Base-by-base conservation (phyloP, 2,888 invertebrate species). In the Phengaris alcon region DNA sequence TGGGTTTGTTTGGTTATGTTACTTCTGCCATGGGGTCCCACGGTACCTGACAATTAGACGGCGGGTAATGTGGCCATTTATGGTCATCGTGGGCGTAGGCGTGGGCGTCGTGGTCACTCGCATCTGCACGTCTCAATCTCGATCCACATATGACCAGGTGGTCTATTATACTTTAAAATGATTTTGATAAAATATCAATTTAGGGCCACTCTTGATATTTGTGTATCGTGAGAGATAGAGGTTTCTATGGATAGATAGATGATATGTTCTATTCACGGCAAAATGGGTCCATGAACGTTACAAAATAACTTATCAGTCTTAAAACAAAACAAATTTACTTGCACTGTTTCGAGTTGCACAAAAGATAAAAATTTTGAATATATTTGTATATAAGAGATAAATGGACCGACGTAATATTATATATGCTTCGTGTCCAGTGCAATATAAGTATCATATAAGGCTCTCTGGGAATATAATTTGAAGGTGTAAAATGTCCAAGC, bases 401-500 rank as follows among this genome's bases (percentile, higher is more conserved):
- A 64, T 44, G 64, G 35, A 44, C 64, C 64, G 10, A 22, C 10
- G 22, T 22, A 22, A 64, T 64, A 10, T 64, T 64, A 64, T 9
- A 64, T 64, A 22, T 44, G 64, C 35, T 12, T 10, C 52, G 52
- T 52, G 52, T 52, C 10, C 52, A 12, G 52, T 10, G 35, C 64
- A 6, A 64, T 59, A 7, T 64, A 64, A 15, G 70, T 51, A 51
- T 70, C 15, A 70, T 70, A 70, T 48, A 69, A 69, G 15, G 51
- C 48, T 7, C 51, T 51, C 64, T 52, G 44, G 64, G 48, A 51
- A 9, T 54, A 72, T 72, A 72, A 72, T 52, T 72, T 52, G 35
- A 52, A 72, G 54, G 72, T 72, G 72, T 72, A 72, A 72, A 64
- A 72, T 72, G 72, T 72, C 72, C 72, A 52, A 70, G 72, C 72